Conservation (phyloP, 37 sponge, comb jelly and placozoan species). For the Beroe forskalii region DNA sequence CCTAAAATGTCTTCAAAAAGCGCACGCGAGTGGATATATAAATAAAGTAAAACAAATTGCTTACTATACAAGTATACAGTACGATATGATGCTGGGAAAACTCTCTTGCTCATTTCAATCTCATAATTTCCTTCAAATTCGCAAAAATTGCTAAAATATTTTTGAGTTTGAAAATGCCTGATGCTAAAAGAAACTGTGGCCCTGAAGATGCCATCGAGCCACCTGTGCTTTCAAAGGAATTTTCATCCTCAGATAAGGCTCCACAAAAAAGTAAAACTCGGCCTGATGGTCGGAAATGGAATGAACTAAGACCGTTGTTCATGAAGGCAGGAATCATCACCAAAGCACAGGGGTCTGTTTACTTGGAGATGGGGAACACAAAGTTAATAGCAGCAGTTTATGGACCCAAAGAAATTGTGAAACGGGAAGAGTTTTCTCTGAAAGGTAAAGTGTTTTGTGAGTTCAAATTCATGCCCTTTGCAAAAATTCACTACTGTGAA, state of each 20-base stretch:
- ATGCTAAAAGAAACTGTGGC: conserved; percentile 46
- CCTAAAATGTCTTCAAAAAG: no score
- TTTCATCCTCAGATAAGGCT: neutral
- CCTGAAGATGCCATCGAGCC: conserved; percentile 44
- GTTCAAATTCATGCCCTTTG: conserved; percentile 58
- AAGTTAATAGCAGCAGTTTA: conserved; percentile 52
- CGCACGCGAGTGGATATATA: no score
- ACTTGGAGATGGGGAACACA: conserved; percentile 33
- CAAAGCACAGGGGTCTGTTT: conserved; percentile 54
- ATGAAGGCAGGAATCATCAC: conserved; percentile 40
- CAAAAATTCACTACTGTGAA: conserved; percentile 17
- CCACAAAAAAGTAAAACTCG: neutral
- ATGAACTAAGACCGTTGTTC: neutral
- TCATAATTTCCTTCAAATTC: no score
- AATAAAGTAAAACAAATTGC: no score
- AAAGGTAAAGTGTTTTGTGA: conserved; percentile 49
- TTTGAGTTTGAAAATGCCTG: no score
- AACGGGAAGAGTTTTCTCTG: conserved; percentile 54
- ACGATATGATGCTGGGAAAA: no score
- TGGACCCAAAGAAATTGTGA: conserved; percentile 44
- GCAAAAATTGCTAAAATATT: no score
- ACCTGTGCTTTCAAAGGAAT: neutral
- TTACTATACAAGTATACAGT: no score
- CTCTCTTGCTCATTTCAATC: no score
- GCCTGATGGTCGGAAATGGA: conserved; percentile 23